Base-by-base conservation (phyloP, 2,113 vertebrate species). In the Stigmatopora argus region DNA sequence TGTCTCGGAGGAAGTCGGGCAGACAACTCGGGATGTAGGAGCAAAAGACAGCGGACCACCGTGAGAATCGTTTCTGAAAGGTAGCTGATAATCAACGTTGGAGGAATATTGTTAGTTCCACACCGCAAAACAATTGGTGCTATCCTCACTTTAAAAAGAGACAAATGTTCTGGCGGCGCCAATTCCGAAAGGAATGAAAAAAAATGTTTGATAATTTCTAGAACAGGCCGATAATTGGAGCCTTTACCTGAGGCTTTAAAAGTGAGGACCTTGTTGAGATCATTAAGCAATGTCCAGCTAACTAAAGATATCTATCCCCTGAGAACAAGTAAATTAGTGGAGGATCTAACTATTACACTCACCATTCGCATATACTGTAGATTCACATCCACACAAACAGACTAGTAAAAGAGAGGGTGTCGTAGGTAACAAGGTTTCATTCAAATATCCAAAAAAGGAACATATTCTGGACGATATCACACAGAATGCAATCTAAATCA, bases 251-350 rank as follows among this genome's bases (percentile, higher is more conserved):
- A 14, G 64, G 47, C 55, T 69, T 53, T 63, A 45, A 60, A 68
- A 62, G 14, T 47, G 21, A 64, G n/a, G 65, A 71, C 69, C 35
- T 65, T 61, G 65, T 64, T 71, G 47, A 56, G 69, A 74, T 66
- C 53, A 83, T 78, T 67, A 67, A 35, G 19, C 57, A 58, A 78
- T 78, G 65, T 73, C 35, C 70, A 66, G 78, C 78, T 79, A 69
- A 57, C 49, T 35, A 19, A 53, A 23, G 21, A 62, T 62, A 73
- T 53, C 63, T 62, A 73, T 53, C 63, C 62, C n/a, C 21, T 52
- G 55, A 57, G 45, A 71, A 67, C 38, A 17, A 18, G 68, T 66
- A 21, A 57, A 68, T 65, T 13, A 62, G 51, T 41, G 41, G 0
- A 21, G 52, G 18, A 71, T 55, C 9, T 17, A 11, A 18, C 41